Evolutionary conservation across 2,113 vertebrate species (phyloP).

Genomic region (Trinectes maculatus): DNA sequence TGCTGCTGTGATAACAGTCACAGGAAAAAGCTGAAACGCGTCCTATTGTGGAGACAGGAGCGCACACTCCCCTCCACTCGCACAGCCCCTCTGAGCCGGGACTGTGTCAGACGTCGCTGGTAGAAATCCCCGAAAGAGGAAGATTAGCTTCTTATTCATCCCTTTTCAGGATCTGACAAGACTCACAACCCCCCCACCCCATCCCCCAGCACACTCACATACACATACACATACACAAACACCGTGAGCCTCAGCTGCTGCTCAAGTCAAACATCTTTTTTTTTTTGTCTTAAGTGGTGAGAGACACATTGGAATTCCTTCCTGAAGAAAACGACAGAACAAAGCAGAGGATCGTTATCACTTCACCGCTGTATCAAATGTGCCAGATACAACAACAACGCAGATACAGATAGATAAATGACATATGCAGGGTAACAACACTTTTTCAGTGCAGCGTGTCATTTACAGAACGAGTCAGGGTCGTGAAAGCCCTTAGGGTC

Average conservation of each 20-base stretch:
- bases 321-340: slow-evolving; percentile 46
- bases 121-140: slow-evolving; percentile 67
- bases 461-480: slow-evolving; percentile 36
- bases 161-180: slow-evolving; percentile 71
- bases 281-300: slow-evolving; percentile 54
- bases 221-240: slow-evolving; percentile 42
- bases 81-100: slow-evolving; percentile 52
- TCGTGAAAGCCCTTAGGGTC: slow-evolving; percentile 13
- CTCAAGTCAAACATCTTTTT: slow-evolving; percentile 62
- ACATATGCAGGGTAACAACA: too few relatives aligned
- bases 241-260: slow-evolving; percentile 39
- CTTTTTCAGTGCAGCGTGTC: background rate
- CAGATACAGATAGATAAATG: background rate
- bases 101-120: slow-evolving; percentile 60
- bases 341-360: slow-evolving; percentile 47
- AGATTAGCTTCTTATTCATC: slow-evolving; percentile 79
- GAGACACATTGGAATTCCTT: slow-evolving; percentile 55
- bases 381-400: background rate
- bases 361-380: slow-evolving; percentile 2
- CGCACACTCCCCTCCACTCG: slow-evolving; percentile 49
- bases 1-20: slow-evolving; percentile 44
- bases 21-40: slow-evolving; percentile 26
- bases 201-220: background rate
- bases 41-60: slow-evolving; percentile 35
- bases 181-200: slow-evolving; percentile 23